Evolutionary conservation across 2,888 invertebrate genomes (phyloP).

Genomic region (Eurytoma adleriae): DNA sequence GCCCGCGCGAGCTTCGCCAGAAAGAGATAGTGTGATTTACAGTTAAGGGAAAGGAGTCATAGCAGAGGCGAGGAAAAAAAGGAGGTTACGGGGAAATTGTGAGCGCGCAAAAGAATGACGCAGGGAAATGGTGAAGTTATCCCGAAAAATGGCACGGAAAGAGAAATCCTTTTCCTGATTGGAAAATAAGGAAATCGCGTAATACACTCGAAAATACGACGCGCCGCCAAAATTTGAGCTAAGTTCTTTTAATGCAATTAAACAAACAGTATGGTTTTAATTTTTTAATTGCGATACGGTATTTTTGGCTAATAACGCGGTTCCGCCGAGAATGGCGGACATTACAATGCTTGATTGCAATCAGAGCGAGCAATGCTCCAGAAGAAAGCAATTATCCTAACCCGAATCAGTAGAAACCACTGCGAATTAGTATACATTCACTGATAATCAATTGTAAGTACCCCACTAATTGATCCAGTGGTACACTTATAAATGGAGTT

Average conservation of each 20-base stretch:
- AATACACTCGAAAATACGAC: background rate
- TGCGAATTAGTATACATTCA: background rate
- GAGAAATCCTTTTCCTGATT: background rate
- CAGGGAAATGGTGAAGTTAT: background rate
- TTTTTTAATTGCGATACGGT: too few species aligned
- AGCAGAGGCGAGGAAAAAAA: background rate
- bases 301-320: too few species aligned
- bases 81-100: background rate
- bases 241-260: too few species aligned
- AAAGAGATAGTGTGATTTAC: conserved; percentile 2
- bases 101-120: background rate
- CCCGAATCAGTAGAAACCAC: conserved; percentile 9
- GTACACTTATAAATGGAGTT: too few species aligned
- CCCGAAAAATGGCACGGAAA: conserved; percentile 1
- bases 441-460: background rate
- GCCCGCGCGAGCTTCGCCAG: background rate
- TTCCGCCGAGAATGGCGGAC: too few species aligned
- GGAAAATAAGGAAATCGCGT: background rate
- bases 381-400: background rate
- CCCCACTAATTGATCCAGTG: background rate
- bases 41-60: background rate
- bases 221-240: background rate
- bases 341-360: background rate
- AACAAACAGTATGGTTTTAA: too few species aligned
- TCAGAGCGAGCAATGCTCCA: background rate